phyloP scores from a whole-genome alignment of 1,140 invertebrate genomes.

The Hyphantria cunea region DNA sequence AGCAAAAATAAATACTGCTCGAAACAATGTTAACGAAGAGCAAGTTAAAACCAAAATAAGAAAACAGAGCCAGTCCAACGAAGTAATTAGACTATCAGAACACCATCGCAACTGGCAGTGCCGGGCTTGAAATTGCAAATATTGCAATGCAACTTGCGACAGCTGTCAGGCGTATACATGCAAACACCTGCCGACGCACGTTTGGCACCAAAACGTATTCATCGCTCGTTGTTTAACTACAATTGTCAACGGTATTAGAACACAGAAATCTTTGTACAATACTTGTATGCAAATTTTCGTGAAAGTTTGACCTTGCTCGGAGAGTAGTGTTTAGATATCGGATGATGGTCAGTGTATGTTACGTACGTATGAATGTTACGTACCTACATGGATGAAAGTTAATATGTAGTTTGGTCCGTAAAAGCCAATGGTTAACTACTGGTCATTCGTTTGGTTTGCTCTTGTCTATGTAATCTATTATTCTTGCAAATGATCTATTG shows the following conservation, averaged over 20 bases:
- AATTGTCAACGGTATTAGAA: conserved; percentile 26
- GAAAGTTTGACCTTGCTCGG: conserved; percentile 53
- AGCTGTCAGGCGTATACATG: conserved; percentile 35
- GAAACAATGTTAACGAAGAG: conserved; percentile 22
- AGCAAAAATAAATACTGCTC: no score
- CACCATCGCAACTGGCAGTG: conserved; percentile 13
- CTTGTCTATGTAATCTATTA: no score
- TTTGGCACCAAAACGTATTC: conserved; percentile 24
- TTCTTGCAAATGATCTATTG: no score
- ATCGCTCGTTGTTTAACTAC: conserved; percentile 30
- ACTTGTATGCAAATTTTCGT: conserved; percentile 29
- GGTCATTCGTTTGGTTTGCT: no score
- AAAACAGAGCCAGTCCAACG: conserved; percentile 6
- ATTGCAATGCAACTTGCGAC: conserved; percentile 31
- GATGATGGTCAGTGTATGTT: conserved; percentile 37
- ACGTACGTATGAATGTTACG: background rate
- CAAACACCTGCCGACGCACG: conserved; percentile 31
- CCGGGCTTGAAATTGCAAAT: background rate
- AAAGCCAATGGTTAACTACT: no score
- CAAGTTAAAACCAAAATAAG: conserved; percentile 20
- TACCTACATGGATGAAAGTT: conserved; percentile 37
- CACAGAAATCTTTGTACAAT: conserved; percentile 21
- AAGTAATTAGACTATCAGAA: conserved; percentile 40
- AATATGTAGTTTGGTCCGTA: no score
- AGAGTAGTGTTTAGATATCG: conserved; percentile 40